Conservation (phyloP, 53 echinoderm and acorn worm species). For the Echinometra lucunter region DNA sequence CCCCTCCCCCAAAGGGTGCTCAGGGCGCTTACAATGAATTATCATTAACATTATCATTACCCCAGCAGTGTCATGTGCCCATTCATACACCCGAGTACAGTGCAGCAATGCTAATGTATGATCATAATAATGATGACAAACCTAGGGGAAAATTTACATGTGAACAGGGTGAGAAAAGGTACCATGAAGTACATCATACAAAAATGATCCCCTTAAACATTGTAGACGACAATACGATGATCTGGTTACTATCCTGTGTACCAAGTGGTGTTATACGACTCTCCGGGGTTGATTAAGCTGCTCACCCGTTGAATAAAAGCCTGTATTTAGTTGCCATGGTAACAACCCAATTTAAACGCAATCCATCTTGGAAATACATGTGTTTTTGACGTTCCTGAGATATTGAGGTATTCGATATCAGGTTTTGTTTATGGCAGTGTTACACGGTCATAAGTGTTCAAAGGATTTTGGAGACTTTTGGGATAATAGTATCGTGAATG, state of each 20-base stretch:
- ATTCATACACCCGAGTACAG: no score
- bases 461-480: no score
- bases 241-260: not conserved
- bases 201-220: not conserved
- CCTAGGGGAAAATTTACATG: not conserved
- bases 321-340: not conserved
- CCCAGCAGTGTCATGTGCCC: no score
- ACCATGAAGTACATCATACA: not conserved
- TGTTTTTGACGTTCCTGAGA: not conserved
- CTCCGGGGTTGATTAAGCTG: not conserved
- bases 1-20: no score
- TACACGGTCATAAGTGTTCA: not conserved
- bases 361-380: not conserved
- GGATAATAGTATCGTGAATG: no score
- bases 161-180: not conserved
- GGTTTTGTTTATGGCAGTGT: not conserved
- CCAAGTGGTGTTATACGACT: not conserved
- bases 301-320: not conserved
- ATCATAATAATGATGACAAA: no score
- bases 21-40: no score
- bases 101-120: no score
- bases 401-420: not conserved
- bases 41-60: no score
- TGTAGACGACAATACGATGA: not conserved
- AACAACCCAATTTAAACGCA: not conserved